Evolutionary conservation across 2,113 vertebrate species (phyloP).

Genomic region (Gymnarchus niloticus): DNA sequence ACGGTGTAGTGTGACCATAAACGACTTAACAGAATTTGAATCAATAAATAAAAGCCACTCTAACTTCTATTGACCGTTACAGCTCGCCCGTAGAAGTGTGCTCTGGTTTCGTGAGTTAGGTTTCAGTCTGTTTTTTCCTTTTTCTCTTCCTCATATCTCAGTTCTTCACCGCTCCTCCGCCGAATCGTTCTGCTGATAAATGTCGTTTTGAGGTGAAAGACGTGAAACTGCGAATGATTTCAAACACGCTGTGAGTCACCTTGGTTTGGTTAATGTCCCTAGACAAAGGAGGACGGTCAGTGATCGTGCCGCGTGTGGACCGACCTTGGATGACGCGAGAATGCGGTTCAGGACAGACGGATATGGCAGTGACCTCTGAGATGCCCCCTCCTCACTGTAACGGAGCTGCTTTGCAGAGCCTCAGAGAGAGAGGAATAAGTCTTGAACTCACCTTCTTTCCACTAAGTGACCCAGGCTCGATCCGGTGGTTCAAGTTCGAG

Average conservation of each 20-base stretch:
- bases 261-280: too few species aligned
- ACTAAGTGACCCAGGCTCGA: background rate
- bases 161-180: background rate
- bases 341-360: conserved; percentile 1
- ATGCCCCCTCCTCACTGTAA: background rate
- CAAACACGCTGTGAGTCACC: too few species aligned
- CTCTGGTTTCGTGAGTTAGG: conserved; percentile 43
- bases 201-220: too few species aligned
- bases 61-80: conserved; percentile 42
- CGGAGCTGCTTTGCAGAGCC: background rate
- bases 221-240: too few species aligned
- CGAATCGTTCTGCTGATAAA: background rate
- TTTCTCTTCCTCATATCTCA: conserved; percentile 34
- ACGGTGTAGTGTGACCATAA: background rate
- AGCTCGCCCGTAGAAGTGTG: conserved; percentile 38
- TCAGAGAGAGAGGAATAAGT: background rate
- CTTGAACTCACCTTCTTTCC: background rate
- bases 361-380: background rate
- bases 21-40: conserved; percentile 26
- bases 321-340: background rate
- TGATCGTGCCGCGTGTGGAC: conserved; percentile 16
- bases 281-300: too few species aligned
- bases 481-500: background rate
- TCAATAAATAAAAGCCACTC: conserved; percentile 34
- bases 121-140: conserved; percentile 44